Evolutionary conservation across 23 tunicate genomes (phyloP).

Genomic region (Oikopleura vanhoeffeni): DNA sequence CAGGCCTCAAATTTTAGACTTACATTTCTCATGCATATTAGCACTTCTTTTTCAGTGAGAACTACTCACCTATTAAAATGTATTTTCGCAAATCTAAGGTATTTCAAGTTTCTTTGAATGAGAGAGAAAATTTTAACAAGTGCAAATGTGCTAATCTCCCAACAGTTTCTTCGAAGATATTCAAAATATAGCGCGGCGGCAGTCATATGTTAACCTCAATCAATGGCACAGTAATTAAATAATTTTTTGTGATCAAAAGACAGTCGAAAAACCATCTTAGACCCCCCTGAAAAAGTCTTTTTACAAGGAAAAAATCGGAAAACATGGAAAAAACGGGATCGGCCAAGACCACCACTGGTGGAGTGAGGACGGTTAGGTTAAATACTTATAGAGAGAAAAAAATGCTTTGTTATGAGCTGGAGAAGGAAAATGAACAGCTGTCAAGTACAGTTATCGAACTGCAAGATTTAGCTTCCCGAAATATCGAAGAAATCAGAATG

Average conservation of each 20-base stretch:
- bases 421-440: neutral
- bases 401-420: neutral
- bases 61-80: too few species aligned
- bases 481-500: neutral
- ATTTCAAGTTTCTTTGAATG: too few species aligned
- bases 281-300: too few species aligned
- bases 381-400: slow-evolving; percentile 6
- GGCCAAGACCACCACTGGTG: neutral
- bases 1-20: too few species aligned
- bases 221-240: neutral
- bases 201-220: neutral
- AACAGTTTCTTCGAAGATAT: too few species aligned
- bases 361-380: neutral
- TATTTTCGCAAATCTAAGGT: too few species aligned
- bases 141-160: too few species aligned
- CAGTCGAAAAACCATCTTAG: neutral
- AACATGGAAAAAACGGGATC: slow-evolving; percentile 9
- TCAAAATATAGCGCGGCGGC: too few species aligned
- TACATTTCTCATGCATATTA: too few species aligned
- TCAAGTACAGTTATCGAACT: neutral
- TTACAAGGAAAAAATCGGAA: neutral
- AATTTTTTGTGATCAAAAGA: neutral
- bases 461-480: neutral
- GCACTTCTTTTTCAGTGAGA: too few species aligned
- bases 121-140: too few species aligned